Conservation (phyloP, 2,797 vertebrate species). For the Galagoides demidoff region DNA sequence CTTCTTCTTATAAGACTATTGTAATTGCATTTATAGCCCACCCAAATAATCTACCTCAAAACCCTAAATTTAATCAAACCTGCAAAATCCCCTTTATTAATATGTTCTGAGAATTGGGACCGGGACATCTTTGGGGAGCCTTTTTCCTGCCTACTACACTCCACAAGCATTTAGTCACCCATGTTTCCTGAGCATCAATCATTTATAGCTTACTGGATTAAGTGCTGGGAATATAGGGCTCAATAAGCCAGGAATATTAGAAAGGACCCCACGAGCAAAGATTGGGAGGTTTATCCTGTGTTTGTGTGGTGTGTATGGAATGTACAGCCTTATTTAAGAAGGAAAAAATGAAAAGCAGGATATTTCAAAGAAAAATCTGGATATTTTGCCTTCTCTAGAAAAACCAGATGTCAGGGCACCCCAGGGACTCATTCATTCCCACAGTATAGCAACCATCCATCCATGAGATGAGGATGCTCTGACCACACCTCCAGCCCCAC, state of each 20-base stretch:
- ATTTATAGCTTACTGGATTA: neutral
- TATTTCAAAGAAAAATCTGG: neutral
- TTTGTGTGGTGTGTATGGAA: neutral
- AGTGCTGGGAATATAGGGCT: neutral
- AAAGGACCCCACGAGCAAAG: neutral
- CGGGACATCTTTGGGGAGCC: neutral
- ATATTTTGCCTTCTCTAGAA: neutral
- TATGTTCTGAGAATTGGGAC: neutral
- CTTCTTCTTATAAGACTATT: neutral
- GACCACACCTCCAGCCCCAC: neutral
- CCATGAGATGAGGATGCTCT: neutral
- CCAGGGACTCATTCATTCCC: neutral
- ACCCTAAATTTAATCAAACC: neutral
- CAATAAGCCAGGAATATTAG: neutral
- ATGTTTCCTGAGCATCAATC: neutral
- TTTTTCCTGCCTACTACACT: neutral
- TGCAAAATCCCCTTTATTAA: neutral
- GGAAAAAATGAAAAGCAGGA: neutral
- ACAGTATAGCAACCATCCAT: neutral
- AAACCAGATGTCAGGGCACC: neutral
- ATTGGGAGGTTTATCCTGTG: neutral
- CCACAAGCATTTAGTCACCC: neutral
- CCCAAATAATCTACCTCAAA: neutral
- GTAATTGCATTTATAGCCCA: neutral
- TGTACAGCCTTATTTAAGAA: neutral